phyloP scores from a whole-genome alignment of 1,140 invertebrate species.

The Drosophila ogumai region DNA sequence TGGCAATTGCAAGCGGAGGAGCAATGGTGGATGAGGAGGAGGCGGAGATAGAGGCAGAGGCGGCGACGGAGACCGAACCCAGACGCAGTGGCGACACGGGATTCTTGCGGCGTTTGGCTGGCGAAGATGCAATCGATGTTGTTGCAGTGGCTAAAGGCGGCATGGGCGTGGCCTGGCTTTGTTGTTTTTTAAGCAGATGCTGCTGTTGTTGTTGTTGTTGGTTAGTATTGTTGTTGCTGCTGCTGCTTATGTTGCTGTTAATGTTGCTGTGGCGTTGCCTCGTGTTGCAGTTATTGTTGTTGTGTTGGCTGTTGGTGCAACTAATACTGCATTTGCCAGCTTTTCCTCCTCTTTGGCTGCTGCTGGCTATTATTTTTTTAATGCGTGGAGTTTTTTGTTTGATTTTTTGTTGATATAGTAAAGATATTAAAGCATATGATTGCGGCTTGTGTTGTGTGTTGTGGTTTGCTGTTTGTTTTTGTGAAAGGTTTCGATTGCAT shows the following conservation, averaged over 20 bases:
- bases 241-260: constrained; percentile 31
- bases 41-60: background rate
- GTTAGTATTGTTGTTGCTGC: constrained; percentile 40
- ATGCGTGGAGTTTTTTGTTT: constrained; percentile 49
- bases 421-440: constrained; percentile 58
- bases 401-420: constrained; percentile 48
- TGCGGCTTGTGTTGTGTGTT: constrained; percentile 52
- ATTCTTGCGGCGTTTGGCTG: constrained; percentile 69
- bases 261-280: constrained; percentile 33
- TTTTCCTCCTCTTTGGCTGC: constrained; percentile 49
- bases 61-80: constrained; percentile 6
- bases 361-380: constrained; percentile 27
- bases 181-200: constrained; percentile 33
- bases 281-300: constrained; percentile 35
- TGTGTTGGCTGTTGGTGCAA: constrained; percentile 53
- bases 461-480: constrained; percentile 28
- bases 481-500: constrained; percentile 54
- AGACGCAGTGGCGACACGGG: constrained; percentile 71
- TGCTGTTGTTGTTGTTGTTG: constrained; percentile 30
- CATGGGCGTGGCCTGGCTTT: constrained; percentile 65
- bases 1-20: constrained; percentile 41
- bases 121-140: constrained; percentile 37
- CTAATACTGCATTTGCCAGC: constrained; percentile 64
- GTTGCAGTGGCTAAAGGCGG: constrained; percentile 56
- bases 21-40: constrained; percentile 22